phyloP scores from a whole-genome alignment of 2,113 vertebrate genomes.

The Callaeas wilsoni region DNA sequence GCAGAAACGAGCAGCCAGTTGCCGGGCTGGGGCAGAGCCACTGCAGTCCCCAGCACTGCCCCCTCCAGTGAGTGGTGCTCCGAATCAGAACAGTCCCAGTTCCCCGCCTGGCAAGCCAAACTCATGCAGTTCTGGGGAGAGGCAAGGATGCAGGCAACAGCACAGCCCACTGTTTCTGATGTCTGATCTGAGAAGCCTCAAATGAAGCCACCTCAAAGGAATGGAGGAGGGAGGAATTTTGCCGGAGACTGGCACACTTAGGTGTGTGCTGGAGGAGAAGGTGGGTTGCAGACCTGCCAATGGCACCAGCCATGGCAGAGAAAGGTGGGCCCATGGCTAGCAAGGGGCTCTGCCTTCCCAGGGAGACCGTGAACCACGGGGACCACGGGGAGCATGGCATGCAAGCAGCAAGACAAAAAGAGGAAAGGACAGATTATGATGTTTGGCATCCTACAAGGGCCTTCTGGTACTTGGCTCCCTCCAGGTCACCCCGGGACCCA shows the following conservation, averaged over 20 bases:
- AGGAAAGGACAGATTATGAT: not conserved
- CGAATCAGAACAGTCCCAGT: not conserved
- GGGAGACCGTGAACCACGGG: not conserved
- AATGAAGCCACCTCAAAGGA: not conserved
- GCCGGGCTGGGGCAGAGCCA: not conserved
- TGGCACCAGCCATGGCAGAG: not conserved
- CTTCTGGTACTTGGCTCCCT: not conserved
- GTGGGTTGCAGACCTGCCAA: not conserved
- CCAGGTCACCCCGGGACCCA: not conserved
- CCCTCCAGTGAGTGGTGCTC: not conserved
- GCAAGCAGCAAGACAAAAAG: not conserved
- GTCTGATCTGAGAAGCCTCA: not conserved
- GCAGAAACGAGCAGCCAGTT: not conserved
- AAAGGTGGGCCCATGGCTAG: not conserved
- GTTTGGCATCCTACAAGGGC: not conserved
- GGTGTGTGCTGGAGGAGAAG: rapidly evolving
- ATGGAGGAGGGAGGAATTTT: not conserved
- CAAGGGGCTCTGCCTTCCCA: not conserved
- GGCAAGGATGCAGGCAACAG: not conserved
- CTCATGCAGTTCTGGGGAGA: not conserved
- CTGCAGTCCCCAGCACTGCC: not conserved
- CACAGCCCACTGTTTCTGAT: not conserved
- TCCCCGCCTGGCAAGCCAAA: not conserved
- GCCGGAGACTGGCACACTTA: not conserved
- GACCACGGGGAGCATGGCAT: not conserved